Percentiles rank a stretch among this genome's conserved stretches.
Conservation (phyloP, 2,113 vertebrate genomes). For the Tragelaphus imberbis region DNA sequence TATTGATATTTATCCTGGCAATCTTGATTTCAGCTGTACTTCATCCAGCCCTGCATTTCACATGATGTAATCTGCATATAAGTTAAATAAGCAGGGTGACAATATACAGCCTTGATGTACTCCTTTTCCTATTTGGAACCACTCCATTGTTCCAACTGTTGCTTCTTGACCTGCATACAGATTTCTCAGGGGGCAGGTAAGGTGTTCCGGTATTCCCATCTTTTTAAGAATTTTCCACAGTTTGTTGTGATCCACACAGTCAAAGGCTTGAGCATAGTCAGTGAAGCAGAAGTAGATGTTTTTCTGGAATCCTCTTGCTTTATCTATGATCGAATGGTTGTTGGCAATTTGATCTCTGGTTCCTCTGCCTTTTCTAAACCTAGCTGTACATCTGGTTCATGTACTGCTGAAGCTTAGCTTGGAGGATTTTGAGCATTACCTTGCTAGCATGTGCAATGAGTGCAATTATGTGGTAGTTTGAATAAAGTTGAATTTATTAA, state of each 20-base stretch:
- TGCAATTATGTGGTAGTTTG: not conserved
- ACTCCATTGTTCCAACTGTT: not conserved
- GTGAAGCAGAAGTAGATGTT: not conserved
- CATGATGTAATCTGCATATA: not conserved
- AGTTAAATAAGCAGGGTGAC: not conserved
- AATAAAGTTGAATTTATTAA: not conserved
- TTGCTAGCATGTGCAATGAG: not conserved
- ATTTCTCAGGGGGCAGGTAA: not conserved
- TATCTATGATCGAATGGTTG: not conserved
- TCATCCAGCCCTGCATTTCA: not conserved
- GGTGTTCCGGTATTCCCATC: not conserved
- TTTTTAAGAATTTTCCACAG: not conserved
- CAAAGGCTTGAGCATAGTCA: not conserved
- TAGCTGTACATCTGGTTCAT: not conserved
- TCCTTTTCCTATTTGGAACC: not conserved
- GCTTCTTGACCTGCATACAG: not conserved
- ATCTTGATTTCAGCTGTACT: not conserved
- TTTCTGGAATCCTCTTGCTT: not conserved
- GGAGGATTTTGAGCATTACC: not conserved
- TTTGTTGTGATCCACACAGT: not conserved
- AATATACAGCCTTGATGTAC: not conserved
- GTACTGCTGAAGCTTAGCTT: not conserved
- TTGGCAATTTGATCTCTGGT: not conserved
- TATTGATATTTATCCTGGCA: not conserved
- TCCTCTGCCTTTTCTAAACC: not conserved